These are phyloP conservation scores for Silvanus unidentatus DNA, from an alignment of 2,888 invertebrate genomes.

Conservation along the genomic window DNA sequence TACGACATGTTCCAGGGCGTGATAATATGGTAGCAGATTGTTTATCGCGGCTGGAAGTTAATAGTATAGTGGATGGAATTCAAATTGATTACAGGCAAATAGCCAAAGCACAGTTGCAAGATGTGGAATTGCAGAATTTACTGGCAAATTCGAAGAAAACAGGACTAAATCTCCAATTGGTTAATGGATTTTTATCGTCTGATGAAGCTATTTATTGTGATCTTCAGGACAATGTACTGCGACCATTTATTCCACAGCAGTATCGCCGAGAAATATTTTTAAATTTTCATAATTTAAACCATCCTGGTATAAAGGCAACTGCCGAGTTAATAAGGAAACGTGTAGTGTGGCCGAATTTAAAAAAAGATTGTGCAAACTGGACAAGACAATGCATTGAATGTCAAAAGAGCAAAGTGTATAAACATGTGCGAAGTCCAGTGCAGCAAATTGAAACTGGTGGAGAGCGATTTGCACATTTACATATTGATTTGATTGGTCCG, in stretches of 20 bases:
- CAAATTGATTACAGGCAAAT: background rate
- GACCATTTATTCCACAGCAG: background rate
- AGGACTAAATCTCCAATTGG: background rate
- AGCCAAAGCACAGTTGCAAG: conserved; percentile 2
- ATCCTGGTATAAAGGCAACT: conserved; percentile 27
- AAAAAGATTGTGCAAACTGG: conserved; percentile 27
- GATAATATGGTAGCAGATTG: conserved; percentile 32
- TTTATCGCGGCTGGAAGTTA: conserved; percentile 16
- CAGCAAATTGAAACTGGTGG: background rate
- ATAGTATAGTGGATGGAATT: background rate
- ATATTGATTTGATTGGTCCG: conserved; percentile 18
- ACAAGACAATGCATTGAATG: conserved; percentile 12
- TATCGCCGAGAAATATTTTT: conserved; percentile 13
- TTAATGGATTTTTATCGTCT: no score
- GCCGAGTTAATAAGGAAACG: conserved; percentile 28
- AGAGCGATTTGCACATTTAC: conserved; percentile 7
- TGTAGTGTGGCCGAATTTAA: conserved; percentile 20
- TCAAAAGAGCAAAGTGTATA: background rate
- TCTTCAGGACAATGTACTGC: background rate
- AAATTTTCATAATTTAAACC: conserved; percentile 25
- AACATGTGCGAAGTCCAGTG: background rate
- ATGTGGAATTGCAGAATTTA: background rate
- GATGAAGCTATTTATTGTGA: conserved; percentile 1
- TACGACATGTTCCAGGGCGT: conserved; percentile 30
- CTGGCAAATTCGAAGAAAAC: background rate